These are phyloP conservation scores for Hydrozoanthus tunicans DNA, from an alignment of 64 coral and sea anemone genomes.

Conservation along the genomic window DNA sequence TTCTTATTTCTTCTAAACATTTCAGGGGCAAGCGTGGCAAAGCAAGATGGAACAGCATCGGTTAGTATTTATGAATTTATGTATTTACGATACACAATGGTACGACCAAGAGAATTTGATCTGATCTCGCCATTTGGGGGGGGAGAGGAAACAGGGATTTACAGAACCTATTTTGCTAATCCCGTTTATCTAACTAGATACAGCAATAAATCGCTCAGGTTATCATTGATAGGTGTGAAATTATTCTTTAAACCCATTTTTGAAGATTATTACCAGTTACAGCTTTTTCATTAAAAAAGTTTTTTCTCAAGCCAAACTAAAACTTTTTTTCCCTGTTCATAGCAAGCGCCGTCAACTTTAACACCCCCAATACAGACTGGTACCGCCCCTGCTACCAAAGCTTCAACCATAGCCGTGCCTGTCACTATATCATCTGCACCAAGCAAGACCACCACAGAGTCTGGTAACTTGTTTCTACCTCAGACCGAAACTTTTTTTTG, in stretches of 20 bases:
- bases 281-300: no score
- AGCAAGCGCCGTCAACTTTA: conserved; percentile 16
- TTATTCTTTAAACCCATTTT: no score
- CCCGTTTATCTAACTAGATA: no score
- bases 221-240: no score
- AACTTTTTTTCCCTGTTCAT: not conserved
- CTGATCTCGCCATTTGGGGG: no score
- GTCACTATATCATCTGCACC: conserved; percentile 18
- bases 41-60: not conserved
- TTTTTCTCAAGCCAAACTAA: not conserved
- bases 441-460: not conserved
- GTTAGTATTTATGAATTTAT: not conserved
- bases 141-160: no score
- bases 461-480: conserved; percentile 6
- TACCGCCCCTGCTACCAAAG: conserved; percentile 23
- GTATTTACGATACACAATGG: not conserved
- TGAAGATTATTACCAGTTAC: no score
- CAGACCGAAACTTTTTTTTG: not conserved
- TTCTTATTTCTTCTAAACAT: not conserved
- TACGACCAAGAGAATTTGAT: no score
- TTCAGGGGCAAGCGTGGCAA: conserved; percentile 11
- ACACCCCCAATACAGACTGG: not conserved
- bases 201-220: no score
- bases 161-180: no score
- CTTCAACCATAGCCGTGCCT: conserved; percentile 32